Base-by-base conservation (phyloP, 1,140 invertebrate species). In the Cepaea nemoralis region DNA sequence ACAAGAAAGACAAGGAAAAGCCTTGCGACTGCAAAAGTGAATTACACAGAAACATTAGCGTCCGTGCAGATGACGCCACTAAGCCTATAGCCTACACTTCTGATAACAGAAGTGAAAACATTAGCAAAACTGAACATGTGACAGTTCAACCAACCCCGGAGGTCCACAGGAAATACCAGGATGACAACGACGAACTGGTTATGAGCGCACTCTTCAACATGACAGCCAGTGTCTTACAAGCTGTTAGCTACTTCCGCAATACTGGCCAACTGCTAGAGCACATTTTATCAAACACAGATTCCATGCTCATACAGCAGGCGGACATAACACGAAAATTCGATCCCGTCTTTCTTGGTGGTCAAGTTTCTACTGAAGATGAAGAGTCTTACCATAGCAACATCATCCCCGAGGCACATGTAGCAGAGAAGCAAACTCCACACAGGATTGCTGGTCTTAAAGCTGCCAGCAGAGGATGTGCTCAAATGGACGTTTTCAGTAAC, bases 151-250 rank as follows among this genome's bases (percentile, higher is more conserved):
- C 59, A 8, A 31, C 59, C 22, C n/a, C 59, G n/a, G 59, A 31
- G 10, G n/a, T 31, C 12, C 27, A 37, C 35, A 71, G 8, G 69
- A 40, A 75, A n/a, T 69, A 42, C 10, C 45, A 79, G 14, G 42
- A 79, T 6, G 78, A 80, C 12, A 80, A 67, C 24, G 78, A 80
- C 39, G 35, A 71, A 33, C 27, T 10, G 33, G 45, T 80, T 2
- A 80, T 80, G 78, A 73, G n/a, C 6, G 42, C 48, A 33, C 45
- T 80, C 14, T 45, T 24, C 35, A 80, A 80, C 39, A 80, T 80
- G 78, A 80, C 78, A 12, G 45, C 22, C 48, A 80, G 66, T 35
- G 78, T 80, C 19, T 42, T 50, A 40, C 78, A 80, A 39, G 78
- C 78, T 16, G 37, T 48, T 5, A 71, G 45, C 33, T 80, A 71